Percentiles rank a stretch among this genome's conserved stretches.
Conservation (phyloP, 2,797 vertebrate species). For the Muscicapa comitata region DNA sequence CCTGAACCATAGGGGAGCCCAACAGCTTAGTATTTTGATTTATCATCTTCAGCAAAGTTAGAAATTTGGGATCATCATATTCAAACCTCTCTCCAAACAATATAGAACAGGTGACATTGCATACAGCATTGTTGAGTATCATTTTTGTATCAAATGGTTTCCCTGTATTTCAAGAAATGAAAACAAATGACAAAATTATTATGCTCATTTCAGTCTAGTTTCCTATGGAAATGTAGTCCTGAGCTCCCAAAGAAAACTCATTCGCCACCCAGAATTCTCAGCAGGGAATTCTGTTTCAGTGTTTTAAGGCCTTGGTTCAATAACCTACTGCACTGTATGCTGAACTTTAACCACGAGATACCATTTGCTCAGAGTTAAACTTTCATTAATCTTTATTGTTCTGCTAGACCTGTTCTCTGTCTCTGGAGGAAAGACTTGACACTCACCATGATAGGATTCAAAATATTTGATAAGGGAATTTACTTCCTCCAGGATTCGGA, state of each 20-base stretch:
- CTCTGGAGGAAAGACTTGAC: not conserved
- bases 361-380: conserved; percentile 7
- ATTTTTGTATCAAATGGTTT: conserved; percentile 58
- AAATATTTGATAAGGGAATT: conserved; percentile 58
- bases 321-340: not conserved
- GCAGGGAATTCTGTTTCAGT: not conserved
- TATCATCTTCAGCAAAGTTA: conserved; percentile 55
- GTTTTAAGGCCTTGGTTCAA: not conserved
- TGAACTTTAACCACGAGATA: conserved; percentile 22
- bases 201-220: not conserved
- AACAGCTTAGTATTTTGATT: conserved; percentile 64
- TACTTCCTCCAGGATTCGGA: conserved; percentile 63
- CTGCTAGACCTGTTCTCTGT: not conserved
- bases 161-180: conserved; percentile 34
- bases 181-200: not conserved
- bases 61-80: conserved; percentile 65
- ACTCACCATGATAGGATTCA: conserved; percentile 51
- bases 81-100: conserved; percentile 73
- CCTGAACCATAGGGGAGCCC: conserved; percentile 62
- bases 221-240: not conserved
- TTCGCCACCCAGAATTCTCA: not conserved
- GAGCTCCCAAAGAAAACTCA: not conserved
- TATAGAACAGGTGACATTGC: conserved; percentile 71
- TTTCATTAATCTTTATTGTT: conserved; percentile 20
- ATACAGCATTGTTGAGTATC: conserved; percentile 65